Evolutionary conservation across 2,113 vertebrate genomes (phyloP).

Genomic region (Bettongia penicillata): DNA sequence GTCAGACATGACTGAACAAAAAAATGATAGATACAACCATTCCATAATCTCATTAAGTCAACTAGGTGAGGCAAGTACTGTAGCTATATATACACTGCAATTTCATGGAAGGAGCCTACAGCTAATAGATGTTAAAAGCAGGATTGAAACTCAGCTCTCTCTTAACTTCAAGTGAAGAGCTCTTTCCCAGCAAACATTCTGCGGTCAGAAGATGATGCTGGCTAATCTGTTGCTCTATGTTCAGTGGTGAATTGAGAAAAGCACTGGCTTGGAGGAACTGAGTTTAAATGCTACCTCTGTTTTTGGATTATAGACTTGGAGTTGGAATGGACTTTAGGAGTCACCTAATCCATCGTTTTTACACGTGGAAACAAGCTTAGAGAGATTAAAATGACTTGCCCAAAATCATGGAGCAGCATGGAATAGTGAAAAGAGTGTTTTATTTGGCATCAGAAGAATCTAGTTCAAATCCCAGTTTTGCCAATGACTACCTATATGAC

Average conservation of each 20-base stretch:
- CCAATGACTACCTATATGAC: neutral
- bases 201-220: neutral
- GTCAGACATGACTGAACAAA: neutral
- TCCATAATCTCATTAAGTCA: neutral
- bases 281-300: neutral
- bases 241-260: neutral
- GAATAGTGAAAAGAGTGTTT: neutral
- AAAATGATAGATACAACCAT: neutral
- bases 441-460: neutral
- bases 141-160: neutral
- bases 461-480: neutral
- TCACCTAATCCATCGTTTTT: neutral
- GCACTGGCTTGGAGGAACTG: neutral
- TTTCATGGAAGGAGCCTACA: too few species aligned
- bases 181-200: neutral
- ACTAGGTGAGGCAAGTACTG: neutral
- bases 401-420: neutral
- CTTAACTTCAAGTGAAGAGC: neutral
- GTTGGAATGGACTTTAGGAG: neutral
- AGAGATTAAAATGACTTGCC: neutral
- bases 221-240: neutral
- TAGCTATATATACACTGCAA: neutral
- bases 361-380: neutral
- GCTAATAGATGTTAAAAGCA: neutral
- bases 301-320: neutral